These are phyloP conservation scores for Parnassius smintheus DNA, from an alignment of 2,888 invertebrate species.

Conservation along the genomic window DNA sequence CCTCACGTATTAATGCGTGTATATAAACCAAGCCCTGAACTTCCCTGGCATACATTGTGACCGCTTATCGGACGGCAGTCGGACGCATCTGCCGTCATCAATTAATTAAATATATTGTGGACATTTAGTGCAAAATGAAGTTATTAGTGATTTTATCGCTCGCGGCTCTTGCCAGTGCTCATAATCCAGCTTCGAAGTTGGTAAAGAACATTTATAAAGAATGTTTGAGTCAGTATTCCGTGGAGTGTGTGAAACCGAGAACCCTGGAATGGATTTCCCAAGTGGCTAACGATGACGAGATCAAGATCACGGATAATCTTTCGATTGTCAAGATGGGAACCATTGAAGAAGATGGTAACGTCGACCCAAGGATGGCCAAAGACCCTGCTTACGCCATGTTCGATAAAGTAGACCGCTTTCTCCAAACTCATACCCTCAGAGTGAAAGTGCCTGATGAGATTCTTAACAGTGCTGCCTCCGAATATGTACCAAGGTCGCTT, in stretches of 20 bases:
- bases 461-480: slow-evolving; percentile 78
- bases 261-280: slow-evolving; percentile 87
- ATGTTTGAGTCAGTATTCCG: slow-evolving; percentile 85
- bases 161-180: slow-evolving; percentile 60
- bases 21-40: slow-evolving; percentile 79
- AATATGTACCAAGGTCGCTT: slow-evolving; percentile 84
- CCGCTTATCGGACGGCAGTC: slow-evolving; percentile 64
- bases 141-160: slow-evolving; percentile 66
- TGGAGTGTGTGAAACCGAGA: slow-evolving; percentile 89
- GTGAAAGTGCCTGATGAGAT: slow-evolving; percentile 87
- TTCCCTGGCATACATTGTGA: slow-evolving; percentile 76
- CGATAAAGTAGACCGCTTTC: slow-evolving; percentile 87
- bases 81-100: slow-evolving; percentile 66
- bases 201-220: slow-evolving; percentile 84
- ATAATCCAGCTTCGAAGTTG: slow-evolving; percentile 83
- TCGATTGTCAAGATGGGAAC: slow-evolving; percentile 84
- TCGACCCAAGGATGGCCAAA: slow-evolving; percentile 74
- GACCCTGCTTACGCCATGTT: slow-evolving; percentile 83
- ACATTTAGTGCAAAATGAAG: slow-evolving; percentile 68
- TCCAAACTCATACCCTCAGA: slow-evolving; percentile 88
- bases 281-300: slow-evolving; percentile 84
- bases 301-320: slow-evolving; percentile 88
- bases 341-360: slow-evolving; percentile 59
- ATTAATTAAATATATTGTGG: slow-evolving; percentile 40
- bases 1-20: slow-evolving; percentile 80